Evolutionary conservation across 2,113 vertebrate genomes (phyloP), one percentile per base, ranked within the genome.

Genomic region (Hylia prasina): DNA sequence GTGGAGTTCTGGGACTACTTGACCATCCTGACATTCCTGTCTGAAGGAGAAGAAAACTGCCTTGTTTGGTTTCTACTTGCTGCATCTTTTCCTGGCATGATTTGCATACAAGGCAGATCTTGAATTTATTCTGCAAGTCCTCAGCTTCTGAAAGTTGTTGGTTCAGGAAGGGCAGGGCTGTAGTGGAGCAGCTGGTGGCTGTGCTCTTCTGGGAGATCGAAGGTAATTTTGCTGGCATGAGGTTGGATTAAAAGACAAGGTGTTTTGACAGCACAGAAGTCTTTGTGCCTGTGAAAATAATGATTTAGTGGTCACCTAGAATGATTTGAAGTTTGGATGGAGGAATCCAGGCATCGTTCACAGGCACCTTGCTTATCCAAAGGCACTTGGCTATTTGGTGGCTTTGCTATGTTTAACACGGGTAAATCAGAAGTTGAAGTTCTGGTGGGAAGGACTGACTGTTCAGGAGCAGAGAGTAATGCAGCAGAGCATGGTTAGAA

Each of bases 331-430:
- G 11, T 76, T 76, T 63, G 42, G 42, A 7, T 83, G 11, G 17
- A 63, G 27, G 19, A 60, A 45, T 50, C 31, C 24, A 30, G 35
- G 10, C 30, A 11, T 57, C 25, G 33, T 83, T 69, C 10, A 50
- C 6, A 30, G 28, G 9, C 7, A 65, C 15, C 33, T 45, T 73
- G 12, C 10, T 54, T 84, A 83, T 48, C 42, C 39, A 50, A 75
- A 58, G 23, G 20, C 50, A 14, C 12, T 88, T 42, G 24, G 8
- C 70, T 82, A 16, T 85, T 80, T 78, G 35, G 35, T 56, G 30
- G 24, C 35, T 9, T 84, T 47, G 20, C 24, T 64, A 0, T 6
- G 18, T 4, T 2, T 44, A 37, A 25, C 25, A 45, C 0, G 0
- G 27, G 17, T 37, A 31, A 48, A 15, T 72, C 22, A 30, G 39